A percentile compares a stretch with the other conserved stretches of the same genome.
Evolutionary conservation across 1,140 invertebrate genomes (phyloP).

Genomic region (Aethina tumida): DNA sequence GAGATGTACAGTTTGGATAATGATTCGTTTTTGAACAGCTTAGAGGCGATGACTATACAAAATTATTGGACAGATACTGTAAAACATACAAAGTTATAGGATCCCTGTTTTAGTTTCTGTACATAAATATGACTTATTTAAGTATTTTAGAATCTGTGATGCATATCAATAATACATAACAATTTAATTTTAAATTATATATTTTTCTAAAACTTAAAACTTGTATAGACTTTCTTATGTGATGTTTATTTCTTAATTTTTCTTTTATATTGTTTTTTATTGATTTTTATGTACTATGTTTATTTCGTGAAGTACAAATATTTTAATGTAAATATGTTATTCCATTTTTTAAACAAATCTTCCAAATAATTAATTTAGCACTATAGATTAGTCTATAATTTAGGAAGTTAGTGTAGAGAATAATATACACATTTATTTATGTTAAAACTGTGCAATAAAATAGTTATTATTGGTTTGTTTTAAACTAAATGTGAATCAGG

Average conservation of each 20-base stretch:
- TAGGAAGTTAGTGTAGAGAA: too few species aligned
- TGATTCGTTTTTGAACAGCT: slow-evolving; percentile 81
- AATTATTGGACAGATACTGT: slow-evolving; percentile 89
- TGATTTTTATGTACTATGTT: too few species aligned
- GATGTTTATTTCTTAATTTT: slow-evolving; percentile 5
- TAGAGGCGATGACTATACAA: slow-evolving; percentile 88
- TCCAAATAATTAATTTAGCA: too few species aligned
- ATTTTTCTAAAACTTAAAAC: slow-evolving; percentile 14
- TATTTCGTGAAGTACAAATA: too few species aligned
- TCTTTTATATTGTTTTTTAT: not conserved
- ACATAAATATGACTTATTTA: slow-evolving; percentile 16
- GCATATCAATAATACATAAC: slow-evolving; percentile 31
- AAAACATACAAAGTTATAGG: slow-evolving; percentile 70
- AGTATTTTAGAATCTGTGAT: slow-evolving; percentile 34
- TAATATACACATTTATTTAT: too few species aligned
- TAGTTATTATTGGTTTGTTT: too few species aligned
- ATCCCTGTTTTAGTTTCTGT: slow-evolving; percentile 18
- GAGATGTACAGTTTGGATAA: slow-evolving; percentile 89
- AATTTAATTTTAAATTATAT: slow-evolving; percentile 14
- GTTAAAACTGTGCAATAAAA: too few species aligned
- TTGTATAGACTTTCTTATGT: slow-evolving; percentile 3
- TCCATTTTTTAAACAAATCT: too few species aligned
- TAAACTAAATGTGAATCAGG: too few species aligned
- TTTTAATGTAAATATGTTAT: too few species aligned
- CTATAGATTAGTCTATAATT: too few species aligned